Base-by-base conservation (phyloP, 2,888 invertebrate species). In the Phrixothrix hirtus region DNA sequence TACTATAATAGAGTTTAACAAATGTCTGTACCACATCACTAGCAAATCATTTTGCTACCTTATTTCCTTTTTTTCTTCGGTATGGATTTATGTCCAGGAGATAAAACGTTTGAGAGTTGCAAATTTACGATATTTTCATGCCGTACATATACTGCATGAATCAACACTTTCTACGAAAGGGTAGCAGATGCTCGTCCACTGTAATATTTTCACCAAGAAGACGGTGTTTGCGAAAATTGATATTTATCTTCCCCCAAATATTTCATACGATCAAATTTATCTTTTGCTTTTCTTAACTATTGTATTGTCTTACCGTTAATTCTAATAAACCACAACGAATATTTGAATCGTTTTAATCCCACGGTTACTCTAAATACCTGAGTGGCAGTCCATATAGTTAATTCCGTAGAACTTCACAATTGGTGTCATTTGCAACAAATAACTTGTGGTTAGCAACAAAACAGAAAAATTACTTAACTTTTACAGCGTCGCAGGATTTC, bases 111-210 rank as follows among this genome's bases (percentile, higher is more conserved):
- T 17, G 5, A 13, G 16, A 7, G 15, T 15, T 11, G 17, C 35
- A 35, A 16, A 35, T 13, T n/a, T 16, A 4, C 35, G 15, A 35
- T 7, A 35, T 35, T 15, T 35, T 35, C 14, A 32, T 32, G 3
- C 32, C 32, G 12, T 32, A 15, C 11, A 35, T 15, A 13, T 35
- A 35, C 15, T 35, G 35, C 11, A 14, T 9, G 11, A 35, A 35
- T n/a, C 7, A 13, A 9, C 15, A 15, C 10, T 16, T 15, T 16
- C 16, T 16, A 7, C 35, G 15, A 35, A 15, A 35, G 2, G 35
- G 35, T n/a, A 35, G 7, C 14, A 35, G 35, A 3, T 35, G 35
- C n/a, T 35, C 35, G 15, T 35, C 16, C 9, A 35, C 17, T 14
- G 35, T 15, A 17, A 35, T 15, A 15, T 13, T 35, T 2, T 35